phyloP scores from a whole-genome alignment of 2,113 vertebrate species.

The Patagioenas fasciata region DNA sequence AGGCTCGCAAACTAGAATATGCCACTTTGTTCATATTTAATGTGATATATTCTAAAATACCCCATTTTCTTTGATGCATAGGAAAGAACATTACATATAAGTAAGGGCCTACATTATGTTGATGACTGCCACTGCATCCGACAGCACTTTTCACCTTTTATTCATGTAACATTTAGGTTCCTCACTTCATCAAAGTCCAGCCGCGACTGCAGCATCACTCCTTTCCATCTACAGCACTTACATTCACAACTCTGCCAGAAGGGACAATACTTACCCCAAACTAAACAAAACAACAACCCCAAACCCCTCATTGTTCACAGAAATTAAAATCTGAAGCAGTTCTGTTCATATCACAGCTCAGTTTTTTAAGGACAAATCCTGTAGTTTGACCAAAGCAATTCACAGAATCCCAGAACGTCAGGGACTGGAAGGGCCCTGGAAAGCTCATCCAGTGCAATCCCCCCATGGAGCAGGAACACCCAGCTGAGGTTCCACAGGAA shows the following conservation, averaged over 20 bases:
- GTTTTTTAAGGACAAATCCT: not conserved
- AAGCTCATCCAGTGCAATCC: too few relatives aligned
- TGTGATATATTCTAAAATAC: not conserved
- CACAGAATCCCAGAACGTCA: too few relatives aligned
- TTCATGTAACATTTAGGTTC: not conserved
- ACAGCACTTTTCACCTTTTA: not conserved
- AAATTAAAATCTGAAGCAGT: not conserved
- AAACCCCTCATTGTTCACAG: not conserved
- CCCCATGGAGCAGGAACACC: too few relatives aligned
- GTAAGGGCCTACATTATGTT: not conserved
- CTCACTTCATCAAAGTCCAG: not conserved
- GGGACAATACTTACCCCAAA: not conserved
- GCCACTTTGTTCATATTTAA: not conserved
- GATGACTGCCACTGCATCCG: not conserved
- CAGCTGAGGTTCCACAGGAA: too few relatives aligned
- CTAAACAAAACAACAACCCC: not conserved
- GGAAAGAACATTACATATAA: not conserved
- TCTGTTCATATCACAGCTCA: not conserved
- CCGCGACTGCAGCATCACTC: fast-evolving
- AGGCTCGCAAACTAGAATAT: not conserved
- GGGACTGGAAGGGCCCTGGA: too few relatives aligned
- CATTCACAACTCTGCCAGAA: not conserved
- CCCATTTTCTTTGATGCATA: not conserved
- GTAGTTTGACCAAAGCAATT: not conserved
- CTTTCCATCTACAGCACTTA: not conserved